These are phyloP conservation scores for Rissa tridactyla DNA, from an alignment of 2,113 vertebrate genomes.

Conservation along the genomic window DNA sequence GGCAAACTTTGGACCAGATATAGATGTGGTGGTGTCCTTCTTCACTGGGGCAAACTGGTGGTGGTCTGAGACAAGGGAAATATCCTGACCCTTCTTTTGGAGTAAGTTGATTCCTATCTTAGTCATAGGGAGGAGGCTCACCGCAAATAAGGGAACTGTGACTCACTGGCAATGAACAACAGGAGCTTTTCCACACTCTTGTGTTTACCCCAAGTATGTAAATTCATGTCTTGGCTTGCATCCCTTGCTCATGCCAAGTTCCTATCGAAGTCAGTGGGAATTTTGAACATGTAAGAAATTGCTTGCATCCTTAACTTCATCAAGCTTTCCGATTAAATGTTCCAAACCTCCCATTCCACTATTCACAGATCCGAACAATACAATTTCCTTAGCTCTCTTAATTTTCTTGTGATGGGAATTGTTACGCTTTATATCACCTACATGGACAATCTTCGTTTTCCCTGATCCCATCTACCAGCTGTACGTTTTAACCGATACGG, in stretches of 20 bases:
- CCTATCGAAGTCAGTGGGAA: background rate
- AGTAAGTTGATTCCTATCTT: background rate
- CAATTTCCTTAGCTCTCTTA: background rate
- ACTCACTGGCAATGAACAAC: background rate
- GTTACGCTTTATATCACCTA: background rate
- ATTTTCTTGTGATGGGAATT: background rate
- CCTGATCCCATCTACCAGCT: background rate
- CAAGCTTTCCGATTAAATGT: background rate
- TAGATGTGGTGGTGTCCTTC: background rate
- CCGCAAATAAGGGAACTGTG: background rate
- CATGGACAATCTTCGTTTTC: fast-evolving
- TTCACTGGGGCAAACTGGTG: background rate
- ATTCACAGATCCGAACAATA: background rate
- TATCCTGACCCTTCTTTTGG: background rate
- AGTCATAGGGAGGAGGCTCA: background rate
- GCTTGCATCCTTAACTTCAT: background rate
- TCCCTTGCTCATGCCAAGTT: background rate
- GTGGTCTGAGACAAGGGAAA: background rate
- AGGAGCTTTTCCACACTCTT: background rate
- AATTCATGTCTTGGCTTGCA: background rate
- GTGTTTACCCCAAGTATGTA: background rate
- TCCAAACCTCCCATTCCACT: background rate
- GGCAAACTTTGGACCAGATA: background rate
- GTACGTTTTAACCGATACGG: background rate
- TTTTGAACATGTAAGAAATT: background rate